These are phyloP conservation scores for Apis florea DNA, from an alignment of 1,140 invertebrate genomes.

Conservation along the genomic window DNA sequence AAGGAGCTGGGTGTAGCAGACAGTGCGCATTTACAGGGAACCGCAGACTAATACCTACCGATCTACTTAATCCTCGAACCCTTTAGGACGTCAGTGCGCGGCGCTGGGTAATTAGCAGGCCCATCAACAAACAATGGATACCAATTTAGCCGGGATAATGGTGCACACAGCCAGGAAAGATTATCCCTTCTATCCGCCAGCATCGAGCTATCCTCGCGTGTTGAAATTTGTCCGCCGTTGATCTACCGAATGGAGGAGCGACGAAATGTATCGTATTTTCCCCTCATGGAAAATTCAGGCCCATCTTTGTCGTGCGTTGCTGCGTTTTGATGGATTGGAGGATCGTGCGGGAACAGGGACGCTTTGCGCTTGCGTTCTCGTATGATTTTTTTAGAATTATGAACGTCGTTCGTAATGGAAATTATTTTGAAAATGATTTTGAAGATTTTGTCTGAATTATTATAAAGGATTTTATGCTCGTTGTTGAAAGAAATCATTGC, in stretches of 20 bases:
- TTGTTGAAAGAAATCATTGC: too few species aligned
- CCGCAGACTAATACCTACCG: conserved; percentile 66
- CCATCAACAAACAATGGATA: conserved; percentile 70
- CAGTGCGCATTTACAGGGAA: conserved; percentile 60
- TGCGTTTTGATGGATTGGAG: too few species aligned
- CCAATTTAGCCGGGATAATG: conserved; percentile 68
- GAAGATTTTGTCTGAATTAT: too few species aligned
- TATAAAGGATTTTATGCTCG: too few species aligned
- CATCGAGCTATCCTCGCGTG: conserved; percentile 1
- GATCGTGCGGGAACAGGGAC: too few species aligned
- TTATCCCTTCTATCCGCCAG: conserved; percentile 59
- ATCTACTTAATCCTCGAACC: conserved; percentile 66
- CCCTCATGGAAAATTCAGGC: conserved; percentile 2
- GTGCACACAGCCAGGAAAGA: conserved; percentile 54
- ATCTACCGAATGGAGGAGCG: background rate
- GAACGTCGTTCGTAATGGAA: too few species aligned
- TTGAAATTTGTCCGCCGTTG: conserved; percentile 20
- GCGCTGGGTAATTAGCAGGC: conserved; percentile 65
- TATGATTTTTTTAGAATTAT: too few species aligned
- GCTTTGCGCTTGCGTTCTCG: too few species aligned
- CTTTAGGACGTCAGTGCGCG: conserved; percentile 63
- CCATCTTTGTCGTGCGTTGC: too few species aligned
- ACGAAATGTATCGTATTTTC: background rate
- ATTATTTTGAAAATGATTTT: too few species aligned
- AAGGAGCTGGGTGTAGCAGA: conserved; percentile 57